Percentiles rank a stretch among this genome's conserved stretches.
phyloP scores from a whole-genome alignment of 1,140 invertebrate species.

The Drosophila gunungcola region DNA sequence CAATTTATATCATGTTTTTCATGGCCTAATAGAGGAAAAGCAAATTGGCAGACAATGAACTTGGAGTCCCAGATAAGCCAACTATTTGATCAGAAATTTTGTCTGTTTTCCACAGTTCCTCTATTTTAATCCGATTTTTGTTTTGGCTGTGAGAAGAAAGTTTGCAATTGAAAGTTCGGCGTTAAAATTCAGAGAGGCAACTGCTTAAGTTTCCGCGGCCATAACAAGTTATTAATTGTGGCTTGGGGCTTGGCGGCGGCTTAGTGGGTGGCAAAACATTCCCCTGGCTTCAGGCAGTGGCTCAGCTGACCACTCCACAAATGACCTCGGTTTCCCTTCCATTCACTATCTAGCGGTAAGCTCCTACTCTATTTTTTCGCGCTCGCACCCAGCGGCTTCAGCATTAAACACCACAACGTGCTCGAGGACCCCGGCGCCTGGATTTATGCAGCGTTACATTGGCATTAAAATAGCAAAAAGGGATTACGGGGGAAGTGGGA shows the following conservation, averaged over 20 bases:
- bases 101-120: neutral
- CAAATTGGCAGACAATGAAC: slow-evolving; percentile 59
- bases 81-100: slow-evolving; percentile 44
- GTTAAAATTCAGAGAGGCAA: slow-evolving; percentile 49
- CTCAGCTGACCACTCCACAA: slow-evolving; percentile 21
- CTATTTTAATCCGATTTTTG: neutral
- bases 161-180: slow-evolving; percentile 72
- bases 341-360: slow-evolving; percentile 15
- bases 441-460: slow-evolving; percentile 76
- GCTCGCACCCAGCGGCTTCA: slow-evolving; percentile 35
- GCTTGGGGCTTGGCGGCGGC: slow-evolving; percentile 21
- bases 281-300: slow-evolving; percentile 9
- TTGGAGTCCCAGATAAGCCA: slow-evolving; percentile 51
- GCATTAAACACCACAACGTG: slow-evolving; percentile 76
- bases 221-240: slow-evolving; percentile 58
- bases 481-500: slow-evolving; percentile 39
- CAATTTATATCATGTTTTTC: slow-evolving; percentile 71
- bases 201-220: slow-evolving; percentile 33
- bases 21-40: slow-evolving; percentile 63
- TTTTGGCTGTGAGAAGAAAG: slow-evolving; percentile 14
- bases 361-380: slow-evolving; percentile 13
- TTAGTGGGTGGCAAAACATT: slow-evolving; percentile 51
- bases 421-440: slow-evolving; percentile 57
- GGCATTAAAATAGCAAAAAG: slow-evolving; percentile 72
- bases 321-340: slow-evolving; percentile 11